These are phyloP conservation scores for Crenuchus spilurus DNA, from an alignment of 2,797 vertebrate species.

Conservation along the genomic window DNA sequence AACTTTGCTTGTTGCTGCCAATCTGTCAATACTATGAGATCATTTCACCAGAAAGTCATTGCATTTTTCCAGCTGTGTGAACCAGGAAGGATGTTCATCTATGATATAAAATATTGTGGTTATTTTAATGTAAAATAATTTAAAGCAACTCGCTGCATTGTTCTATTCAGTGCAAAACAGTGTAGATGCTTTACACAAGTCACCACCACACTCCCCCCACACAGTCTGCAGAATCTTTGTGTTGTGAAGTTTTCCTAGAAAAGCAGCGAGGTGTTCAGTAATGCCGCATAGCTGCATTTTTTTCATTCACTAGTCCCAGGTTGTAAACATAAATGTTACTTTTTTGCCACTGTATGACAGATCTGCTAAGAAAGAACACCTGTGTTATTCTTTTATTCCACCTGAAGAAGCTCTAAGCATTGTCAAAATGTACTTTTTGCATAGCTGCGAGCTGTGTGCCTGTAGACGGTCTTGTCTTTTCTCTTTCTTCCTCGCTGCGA, in stretches of 20 bases:
- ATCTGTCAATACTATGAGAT: no score
- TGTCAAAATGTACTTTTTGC: background rate
- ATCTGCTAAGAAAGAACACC: slow-evolving; percentile 7
- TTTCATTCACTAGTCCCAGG: background rate
- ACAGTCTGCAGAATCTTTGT: no score
- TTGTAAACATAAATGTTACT: background rate
- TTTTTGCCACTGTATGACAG: background rate
- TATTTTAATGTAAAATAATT: no score
- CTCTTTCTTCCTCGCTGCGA: background rate
- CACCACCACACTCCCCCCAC: no score
- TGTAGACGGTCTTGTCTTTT: background rate
- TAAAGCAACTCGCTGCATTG: no score
- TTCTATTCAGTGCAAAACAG: background rate
- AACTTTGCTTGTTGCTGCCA: no score
- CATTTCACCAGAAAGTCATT: no score
- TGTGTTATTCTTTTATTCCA: slow-evolving; percentile 3
- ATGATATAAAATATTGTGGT: no score
- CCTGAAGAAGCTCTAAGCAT: background rate
- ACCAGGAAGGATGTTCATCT: no score
- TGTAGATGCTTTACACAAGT: background rate
- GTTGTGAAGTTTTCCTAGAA: background rate
- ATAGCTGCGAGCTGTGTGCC: background rate
- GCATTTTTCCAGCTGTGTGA: no score
- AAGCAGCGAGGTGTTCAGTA: background rate
- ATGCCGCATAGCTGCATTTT: background rate